Conservation (phyloP, 2,113 vertebrate species). For the Leucoraja erinaceus region DNA sequence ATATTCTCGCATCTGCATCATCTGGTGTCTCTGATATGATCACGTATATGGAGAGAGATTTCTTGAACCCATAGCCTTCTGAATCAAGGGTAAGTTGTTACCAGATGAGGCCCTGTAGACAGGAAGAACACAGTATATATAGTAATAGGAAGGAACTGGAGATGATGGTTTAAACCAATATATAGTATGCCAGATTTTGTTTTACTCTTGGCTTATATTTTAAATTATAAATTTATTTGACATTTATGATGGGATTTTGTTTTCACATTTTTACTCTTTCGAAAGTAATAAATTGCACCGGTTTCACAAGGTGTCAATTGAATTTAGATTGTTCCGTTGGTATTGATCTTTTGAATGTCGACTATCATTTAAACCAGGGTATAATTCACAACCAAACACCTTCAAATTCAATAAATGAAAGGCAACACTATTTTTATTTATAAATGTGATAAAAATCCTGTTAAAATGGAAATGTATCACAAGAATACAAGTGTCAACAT, state of each 20-base stretch:
- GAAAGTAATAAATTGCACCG: not conserved
- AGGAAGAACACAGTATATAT: not conserved
- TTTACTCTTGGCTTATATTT: not conserved
- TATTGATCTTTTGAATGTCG: not conserved
- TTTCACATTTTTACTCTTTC: not conserved
- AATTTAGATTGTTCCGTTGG: not conserved
- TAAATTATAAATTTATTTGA: conserved; percentile 26
- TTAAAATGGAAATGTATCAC: conserved; percentile 19
- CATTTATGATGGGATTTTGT: conserved; percentile 13
- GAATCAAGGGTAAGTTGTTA: not conserved
- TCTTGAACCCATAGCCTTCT: not conserved
- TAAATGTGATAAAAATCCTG: conserved; percentile 18
- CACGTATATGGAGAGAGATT: not conserved
- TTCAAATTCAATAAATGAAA: conserved; percentile 14
- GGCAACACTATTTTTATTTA: conserved; percentile 29
- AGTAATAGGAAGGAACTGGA: no score
- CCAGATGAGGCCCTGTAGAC: not conserved
- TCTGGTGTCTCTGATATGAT: no score
- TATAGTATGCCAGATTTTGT: not conserved
- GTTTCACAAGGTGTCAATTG: not conserved
- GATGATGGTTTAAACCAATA: no score
- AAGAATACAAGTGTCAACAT: not conserved
- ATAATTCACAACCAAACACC: conserved; percentile 13
- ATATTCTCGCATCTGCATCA: no score
- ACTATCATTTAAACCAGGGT: not conserved